Percentiles rank a stretch among this genome's conserved stretches.
These are phyloP conservation scores for Tuberolachnus salignus DNA, from an alignment of 2,888 invertebrate species.

Conservation along the genomic window DNA sequence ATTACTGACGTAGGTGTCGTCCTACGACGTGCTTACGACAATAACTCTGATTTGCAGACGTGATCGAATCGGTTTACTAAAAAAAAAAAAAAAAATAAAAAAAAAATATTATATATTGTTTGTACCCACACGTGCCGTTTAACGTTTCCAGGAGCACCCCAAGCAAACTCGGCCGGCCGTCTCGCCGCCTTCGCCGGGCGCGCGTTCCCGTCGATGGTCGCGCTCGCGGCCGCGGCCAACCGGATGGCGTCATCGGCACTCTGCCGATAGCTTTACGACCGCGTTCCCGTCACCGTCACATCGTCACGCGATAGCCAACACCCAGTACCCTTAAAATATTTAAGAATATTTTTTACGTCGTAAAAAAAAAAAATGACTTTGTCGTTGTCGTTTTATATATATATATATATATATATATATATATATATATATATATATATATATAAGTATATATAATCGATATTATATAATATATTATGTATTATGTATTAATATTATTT, in stretches of 20 bases:
- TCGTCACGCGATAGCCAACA: slow-evolving; percentile 24
- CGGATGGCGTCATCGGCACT: neutral
- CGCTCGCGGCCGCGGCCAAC: neutral
- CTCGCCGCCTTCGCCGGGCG: neutral
- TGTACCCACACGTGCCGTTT: neutral
- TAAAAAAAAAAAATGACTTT: no score
- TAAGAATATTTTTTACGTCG: no score
- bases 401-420: neutral
- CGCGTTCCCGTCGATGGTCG: neutral
- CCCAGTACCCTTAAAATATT: no score
- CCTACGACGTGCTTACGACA: no score
- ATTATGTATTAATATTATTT: neutral
- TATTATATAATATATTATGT: neutral
- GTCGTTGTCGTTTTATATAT: neutral
- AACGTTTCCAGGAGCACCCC: slow-evolving; percentile 42
- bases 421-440: neutral
- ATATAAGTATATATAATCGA: neutral
- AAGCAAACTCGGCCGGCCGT: slow-evolving; percentile 29
- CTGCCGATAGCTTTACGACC: slow-evolving; percentile 35
- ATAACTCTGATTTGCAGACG: no score
- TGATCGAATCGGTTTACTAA: no score
- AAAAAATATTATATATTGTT: no score
- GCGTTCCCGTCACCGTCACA: no score
- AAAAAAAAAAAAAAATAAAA: no score
- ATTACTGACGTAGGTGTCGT: no score